These are phyloP conservation scores for Drosophila prolongata DNA, from an alignment of 2,888 invertebrate species.

Conservation along the genomic window DNA sequence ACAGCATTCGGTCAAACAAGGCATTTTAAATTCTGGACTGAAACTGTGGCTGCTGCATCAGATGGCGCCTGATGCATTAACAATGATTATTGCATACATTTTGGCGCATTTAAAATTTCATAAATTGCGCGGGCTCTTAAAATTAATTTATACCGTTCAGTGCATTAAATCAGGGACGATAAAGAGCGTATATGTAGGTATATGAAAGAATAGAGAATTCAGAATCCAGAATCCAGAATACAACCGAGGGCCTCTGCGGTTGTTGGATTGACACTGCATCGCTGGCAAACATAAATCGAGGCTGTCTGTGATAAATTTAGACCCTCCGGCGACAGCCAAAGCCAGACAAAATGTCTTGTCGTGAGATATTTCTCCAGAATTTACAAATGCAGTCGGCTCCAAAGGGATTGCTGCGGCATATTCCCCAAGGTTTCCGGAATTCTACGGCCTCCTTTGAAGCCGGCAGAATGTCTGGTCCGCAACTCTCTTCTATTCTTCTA, in stretches of 20 bases:
- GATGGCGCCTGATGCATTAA: constrained; percentile 41
- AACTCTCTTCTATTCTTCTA: not conserved
- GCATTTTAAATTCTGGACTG: constrained; percentile 31
- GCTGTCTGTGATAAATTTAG: constrained; percentile 63
- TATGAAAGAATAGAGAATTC: not conserved
- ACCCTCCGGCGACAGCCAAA: constrained; percentile 36
- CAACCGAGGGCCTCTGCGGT: constrained; percentile 4
- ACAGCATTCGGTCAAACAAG: constrained; percentile 41
- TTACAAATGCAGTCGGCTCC: constrained; percentile 27
- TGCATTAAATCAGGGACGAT: constrained; percentile 2
- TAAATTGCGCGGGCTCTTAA: constrained; percentile 22
- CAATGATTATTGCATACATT: constrained; percentile 41
- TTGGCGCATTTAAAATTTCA: constrained; percentile 34
- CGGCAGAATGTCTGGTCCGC: not conserved
- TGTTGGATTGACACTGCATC: constrained; percentile 32
- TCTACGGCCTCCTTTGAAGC: constrained; percentile 29
- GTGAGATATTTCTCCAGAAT: constrained; percentile 38
- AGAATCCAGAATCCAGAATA: not conserved
- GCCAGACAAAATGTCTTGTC: constrained; percentile 48
- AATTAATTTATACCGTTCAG: constrained; percentile 17
- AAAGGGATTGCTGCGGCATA: constrained; percentile 34
- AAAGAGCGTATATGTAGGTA: not conserved
- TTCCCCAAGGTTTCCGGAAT: constrained; percentile 33
- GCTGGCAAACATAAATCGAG: constrained; percentile 46
- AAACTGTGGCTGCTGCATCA: constrained; percentile 17